Conservation (phyloP, 2,113 vertebrate genomes). For the Myocastor coypus region DNA sequence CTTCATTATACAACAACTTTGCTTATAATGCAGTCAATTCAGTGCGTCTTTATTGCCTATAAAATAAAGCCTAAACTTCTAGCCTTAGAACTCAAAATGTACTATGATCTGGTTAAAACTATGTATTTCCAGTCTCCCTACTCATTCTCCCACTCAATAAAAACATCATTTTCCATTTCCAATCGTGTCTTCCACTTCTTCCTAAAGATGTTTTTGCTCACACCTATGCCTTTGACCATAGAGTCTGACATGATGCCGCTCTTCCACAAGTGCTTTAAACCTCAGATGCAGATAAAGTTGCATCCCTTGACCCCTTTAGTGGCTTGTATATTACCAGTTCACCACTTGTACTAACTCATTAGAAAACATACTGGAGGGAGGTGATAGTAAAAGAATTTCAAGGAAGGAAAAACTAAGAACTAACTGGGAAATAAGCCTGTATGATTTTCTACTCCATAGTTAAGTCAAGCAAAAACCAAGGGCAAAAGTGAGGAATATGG, state of each 20-base stretch:
- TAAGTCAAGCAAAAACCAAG: neutral
- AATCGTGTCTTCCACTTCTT: neutral
- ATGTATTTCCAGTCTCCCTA: constrained; percentile 40
- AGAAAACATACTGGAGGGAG: neutral
- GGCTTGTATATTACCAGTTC: neutral
- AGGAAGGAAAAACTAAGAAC: neutral
- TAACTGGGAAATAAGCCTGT: neutral
- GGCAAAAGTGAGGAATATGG: neutral
- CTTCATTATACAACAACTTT: neutral
- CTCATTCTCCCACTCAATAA: constrained; percentile 53
- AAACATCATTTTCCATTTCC: constrained; percentile 52
- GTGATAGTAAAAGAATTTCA: neutral
- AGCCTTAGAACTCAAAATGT: constrained; percentile 53
- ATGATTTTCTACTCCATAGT: neutral
- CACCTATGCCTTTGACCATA: neutral
- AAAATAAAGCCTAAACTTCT: constrained; percentile 67
- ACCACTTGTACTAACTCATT: neutral
- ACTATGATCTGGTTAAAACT: constrained; percentile 52
- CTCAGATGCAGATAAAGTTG: neutral
- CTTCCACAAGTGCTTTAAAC: neutral
- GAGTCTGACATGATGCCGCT: neutral
- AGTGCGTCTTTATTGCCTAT: constrained; percentile 58
- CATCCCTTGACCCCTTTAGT: neutral
- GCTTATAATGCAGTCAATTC: constrained; percentile 56
- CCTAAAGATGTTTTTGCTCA: neutral